A percentile compares a stretch with the other conserved stretches of the same genome.
Conservation (phyloP, 2,888 invertebrate genomes). For the Eupithecia exiguata region DNA sequence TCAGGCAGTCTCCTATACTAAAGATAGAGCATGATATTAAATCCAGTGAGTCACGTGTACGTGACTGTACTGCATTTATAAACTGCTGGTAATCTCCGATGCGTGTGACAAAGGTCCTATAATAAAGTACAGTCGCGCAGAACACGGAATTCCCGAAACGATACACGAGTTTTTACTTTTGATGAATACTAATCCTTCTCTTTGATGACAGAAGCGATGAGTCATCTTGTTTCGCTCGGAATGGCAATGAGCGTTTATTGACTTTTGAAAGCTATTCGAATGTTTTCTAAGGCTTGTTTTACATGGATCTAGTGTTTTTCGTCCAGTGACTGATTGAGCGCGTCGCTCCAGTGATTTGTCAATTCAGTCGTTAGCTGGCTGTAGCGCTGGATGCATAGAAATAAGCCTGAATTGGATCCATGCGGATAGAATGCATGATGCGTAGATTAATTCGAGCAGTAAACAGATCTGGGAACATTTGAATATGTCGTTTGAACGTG, state of each 20-base stretch:
- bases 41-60: conserved; percentile 61
- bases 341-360: background rate
- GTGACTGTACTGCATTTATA: conserved; percentile 68
- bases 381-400: conserved; percentile 8
- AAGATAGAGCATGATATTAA: conserved; percentile 35
- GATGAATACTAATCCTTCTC: conserved; percentile 60
- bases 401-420: conserved; percentile 25
- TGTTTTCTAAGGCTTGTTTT: conserved; percentile 3
- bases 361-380: conserved; percentile 7
- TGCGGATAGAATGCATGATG: conserved; percentile 31
- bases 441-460: conserved; percentile 25
- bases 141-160: conserved; percentile 63
- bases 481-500: conserved; percentile 34
- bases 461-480: conserved; percentile 17
- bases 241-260: conserved; percentile 34
- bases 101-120: conserved; percentile 62
- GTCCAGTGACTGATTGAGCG: conserved; percentile 1
- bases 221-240: conserved; percentile 26
- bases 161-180: conserved; percentile 47
- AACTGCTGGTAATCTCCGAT: conserved; percentile 56
- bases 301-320: conserved; percentile 6
- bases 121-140: conserved; percentile 62
- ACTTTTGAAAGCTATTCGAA: conserved; percentile 22
- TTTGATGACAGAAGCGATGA: conserved; percentile 36
- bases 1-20: conserved; percentile 39